Conservation (phyloP, 2,113 vertebrate species). For the Centropristis striata region DNA sequence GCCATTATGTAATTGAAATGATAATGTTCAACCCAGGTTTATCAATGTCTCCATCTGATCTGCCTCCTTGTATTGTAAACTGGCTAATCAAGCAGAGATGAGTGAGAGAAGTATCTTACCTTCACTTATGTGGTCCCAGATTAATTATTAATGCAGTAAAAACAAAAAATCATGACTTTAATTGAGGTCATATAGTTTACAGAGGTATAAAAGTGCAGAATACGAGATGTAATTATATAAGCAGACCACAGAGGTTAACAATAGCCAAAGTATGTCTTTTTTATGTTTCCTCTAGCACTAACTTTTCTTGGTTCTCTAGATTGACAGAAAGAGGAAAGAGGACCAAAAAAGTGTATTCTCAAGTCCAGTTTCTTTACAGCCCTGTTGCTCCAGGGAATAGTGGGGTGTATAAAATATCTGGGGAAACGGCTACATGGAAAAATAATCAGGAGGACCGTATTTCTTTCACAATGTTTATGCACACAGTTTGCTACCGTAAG, state of each 20-base stretch:
- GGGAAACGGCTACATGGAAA: neutral
- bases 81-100: too few species aligned
- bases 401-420: neutral
- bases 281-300: too few species aligned
- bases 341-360: neutral
- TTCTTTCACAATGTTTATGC: constrained; percentile 30
- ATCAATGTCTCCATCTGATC: neutral
- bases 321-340: neutral
- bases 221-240: neutral
- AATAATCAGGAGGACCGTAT: neutral
- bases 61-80: too few species aligned
- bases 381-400: neutral
- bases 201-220: neutral
- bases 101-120: too few species aligned
- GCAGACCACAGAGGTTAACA: neutral
- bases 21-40: too few species aligned
- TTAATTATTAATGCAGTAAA: neutral
- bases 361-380: neutral
- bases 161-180: neutral
- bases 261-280: neutral
- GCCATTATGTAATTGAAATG: too few species aligned
- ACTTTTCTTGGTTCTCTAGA: too few species aligned
- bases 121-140: neutral
- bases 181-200: neutral
- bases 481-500: neutral